Base-by-base conservation (phyloP, 1,140 invertebrate species). In the Triops longicaudatus region DNA sequence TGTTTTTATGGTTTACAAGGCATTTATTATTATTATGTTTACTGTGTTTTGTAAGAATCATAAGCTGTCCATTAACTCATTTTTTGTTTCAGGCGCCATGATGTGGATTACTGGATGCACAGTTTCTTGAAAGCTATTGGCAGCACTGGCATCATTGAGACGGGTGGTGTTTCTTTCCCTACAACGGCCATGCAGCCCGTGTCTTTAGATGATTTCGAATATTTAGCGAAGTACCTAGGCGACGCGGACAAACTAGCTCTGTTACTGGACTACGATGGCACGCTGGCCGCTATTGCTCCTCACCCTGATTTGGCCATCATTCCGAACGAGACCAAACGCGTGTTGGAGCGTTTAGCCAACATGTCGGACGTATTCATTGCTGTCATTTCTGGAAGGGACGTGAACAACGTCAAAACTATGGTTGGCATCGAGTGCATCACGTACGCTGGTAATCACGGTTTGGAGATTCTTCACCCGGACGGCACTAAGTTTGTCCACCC, bases 401-500 rank as follows among this genome's bases (percentile, higher is more conserved):
- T 95, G 17, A 89, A 93, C 80, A 95, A 95, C 83, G 93, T 96
- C 0, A 95, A 93, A 81, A 88, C 91, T 79, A 95, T 95, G 93
- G 89, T 96, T 37, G 93, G 93, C 2, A 94, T 96, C 79, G 91
- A 94, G 78, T 91, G 92, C 74, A 93, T 95, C 26, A 96, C 93
- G 0, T 96, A 96, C 82, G 94, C 93, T 1, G 94, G 94, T 22
- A 95, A 92, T 85, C 94, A 96, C 82, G 94, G 93, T 11, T 83
- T 96, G 73, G 93, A 96, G 84, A 95, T 96, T 81, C 82, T 93
- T 43, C 93, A 96, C 85, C 93, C 93, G 0, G 93, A 96, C 82
- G 93, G 93, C 37, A 94, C 92, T 78, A 93, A 92, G 82, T 96
- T 95, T 82, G 91, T 95, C 1, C 93, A 95, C 85, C 93, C 93